Evolutionary conservation across 92 coral and sea anemone genomes (phyloP).

Genomic region (Phenganax subtilis): DNA sequence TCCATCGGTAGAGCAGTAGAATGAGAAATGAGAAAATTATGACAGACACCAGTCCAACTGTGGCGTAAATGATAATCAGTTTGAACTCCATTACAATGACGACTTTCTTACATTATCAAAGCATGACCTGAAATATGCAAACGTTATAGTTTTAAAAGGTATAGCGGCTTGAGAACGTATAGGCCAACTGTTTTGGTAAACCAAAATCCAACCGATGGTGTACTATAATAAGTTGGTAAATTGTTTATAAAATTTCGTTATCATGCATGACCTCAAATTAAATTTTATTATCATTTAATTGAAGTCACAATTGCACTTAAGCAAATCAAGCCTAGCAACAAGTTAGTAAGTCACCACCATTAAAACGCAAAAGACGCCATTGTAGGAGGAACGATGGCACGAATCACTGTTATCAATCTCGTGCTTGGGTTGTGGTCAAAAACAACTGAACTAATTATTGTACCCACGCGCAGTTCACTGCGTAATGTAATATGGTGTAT

Average conservation of each 20-base stretch:
- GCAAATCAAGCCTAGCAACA: no score
- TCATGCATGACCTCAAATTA: no score
- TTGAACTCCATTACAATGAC: neutral
- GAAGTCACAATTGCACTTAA: no score
- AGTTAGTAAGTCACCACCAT: neutral
- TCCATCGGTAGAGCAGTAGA: constrained; percentile 31
- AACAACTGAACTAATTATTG: neutral
- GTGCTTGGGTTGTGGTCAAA: constrained; percentile 7
- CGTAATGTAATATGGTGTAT: no score
- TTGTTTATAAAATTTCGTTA: no score
- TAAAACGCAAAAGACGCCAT: neutral
- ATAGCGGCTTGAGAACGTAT: neutral
- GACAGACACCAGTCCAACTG: constrained; percentile 6
- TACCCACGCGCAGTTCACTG: neutral
- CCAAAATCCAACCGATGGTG: neutral
- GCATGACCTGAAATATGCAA: neutral
- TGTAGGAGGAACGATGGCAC: neutral
- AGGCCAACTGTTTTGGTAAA: neutral
- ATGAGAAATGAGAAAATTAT: constrained; percentile 1
- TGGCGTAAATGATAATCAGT: constrained; percentile 5
- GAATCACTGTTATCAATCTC: neutral
- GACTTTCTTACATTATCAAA: neutral
- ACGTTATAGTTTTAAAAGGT: neutral
- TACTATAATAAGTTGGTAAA: no score
- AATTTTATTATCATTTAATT: no score